Evolutionary conservation across 2,888 invertebrate genomes (phyloP).

Genomic region (Tipula lateralis): DNA sequence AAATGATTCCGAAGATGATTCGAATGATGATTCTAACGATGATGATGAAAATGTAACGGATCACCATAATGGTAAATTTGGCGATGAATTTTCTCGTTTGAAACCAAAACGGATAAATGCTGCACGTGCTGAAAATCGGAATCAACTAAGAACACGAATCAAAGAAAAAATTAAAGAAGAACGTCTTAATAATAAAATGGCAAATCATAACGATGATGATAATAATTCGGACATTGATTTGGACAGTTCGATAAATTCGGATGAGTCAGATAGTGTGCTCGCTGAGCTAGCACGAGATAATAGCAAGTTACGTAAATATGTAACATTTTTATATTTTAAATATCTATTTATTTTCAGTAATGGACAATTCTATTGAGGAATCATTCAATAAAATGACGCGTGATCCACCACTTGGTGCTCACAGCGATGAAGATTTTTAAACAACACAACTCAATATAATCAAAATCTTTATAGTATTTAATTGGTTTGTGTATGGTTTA

Average conservation of each 20-base stretch:
- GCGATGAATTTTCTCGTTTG: not conserved
- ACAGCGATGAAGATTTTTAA: slow-evolving; percentile 36
- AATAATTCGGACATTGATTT: slow-evolving; percentile 39
- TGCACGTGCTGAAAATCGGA: not conserved
- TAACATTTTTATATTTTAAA: slow-evolving; percentile 29
- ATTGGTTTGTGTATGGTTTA: too few relatives aligned
- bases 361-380: not conserved
- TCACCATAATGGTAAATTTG: not conserved
- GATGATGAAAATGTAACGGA: slow-evolving; percentile 37
- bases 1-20: slow-evolving; percentile 32
- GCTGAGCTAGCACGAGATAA: slow-evolving; percentile 42
- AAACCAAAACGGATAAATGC: not conserved
- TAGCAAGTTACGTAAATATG: slow-evolving; percentile 36
- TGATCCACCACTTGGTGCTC: slow-evolving; percentile 28
- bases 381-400: not conserved
- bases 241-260: slow-evolving; percentile 47
- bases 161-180: not conserved
- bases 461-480: too few relatives aligned
- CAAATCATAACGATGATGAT: slow-evolving; percentile 33
- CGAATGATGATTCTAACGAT: slow-evolving; percentile 47
- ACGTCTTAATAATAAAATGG: not conserved
- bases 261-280: slow-evolving; percentile 44
- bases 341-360: not conserved
- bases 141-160: not conserved
- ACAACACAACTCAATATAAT: too few relatives aligned